A percentile compares a stretch with the other conserved stretches of the same genome.
These are phyloP conservation scores for Aurelia aurita complex sp. Pacific DNA, from an alignment of 30 jellyfish, hydroid and myxozoan species.

Conservation along the genomic window DNA sequence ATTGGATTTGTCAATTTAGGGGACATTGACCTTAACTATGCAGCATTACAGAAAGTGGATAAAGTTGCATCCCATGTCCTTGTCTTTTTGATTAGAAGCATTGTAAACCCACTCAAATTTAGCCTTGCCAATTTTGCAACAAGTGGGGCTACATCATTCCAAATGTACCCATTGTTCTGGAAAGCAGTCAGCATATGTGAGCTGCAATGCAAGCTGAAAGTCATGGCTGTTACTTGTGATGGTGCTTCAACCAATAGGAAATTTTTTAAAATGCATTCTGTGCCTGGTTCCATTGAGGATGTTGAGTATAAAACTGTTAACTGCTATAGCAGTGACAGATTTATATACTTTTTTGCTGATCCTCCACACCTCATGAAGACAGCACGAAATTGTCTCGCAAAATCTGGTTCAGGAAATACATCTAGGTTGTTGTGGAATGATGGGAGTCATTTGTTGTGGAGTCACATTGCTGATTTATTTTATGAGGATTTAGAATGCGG, in stretches of 20 bases:
- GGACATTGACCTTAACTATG: conserved; percentile 35
- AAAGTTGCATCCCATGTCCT: conserved; percentile 49
- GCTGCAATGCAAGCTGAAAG: conserved; percentile 19
- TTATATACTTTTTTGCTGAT: conserved; percentile 31
- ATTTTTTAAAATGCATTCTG: conserved; percentile 9
- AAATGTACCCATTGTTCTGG: conserved; percentile 43
- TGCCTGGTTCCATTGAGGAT: conserved; percentile 1
- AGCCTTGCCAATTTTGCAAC: conserved; percentile 73
- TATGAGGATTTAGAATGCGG: conserved; percentile 41
- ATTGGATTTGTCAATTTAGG: conserved; percentile 64
- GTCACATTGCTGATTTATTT: conserved; percentile 27
- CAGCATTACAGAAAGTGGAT: conserved; percentile 14
- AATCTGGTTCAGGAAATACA: conserved; percentile 30
- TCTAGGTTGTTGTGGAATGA: conserved; percentile 43
- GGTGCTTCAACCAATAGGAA: conserved; percentile 32
- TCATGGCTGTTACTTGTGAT: conserved; percentile 29
- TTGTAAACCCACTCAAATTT: conserved; percentile 45
- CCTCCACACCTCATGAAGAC: conserved; percentile 55
- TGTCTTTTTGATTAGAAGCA: conserved; percentile 53
- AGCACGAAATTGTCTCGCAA: conserved; percentile 39
- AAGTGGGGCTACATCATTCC: conserved; percentile 42
- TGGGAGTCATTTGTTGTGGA: conserved; percentile 23
- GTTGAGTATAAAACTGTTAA: conserved; percentile 7
- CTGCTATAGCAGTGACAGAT: not conserved
- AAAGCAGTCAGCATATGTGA: conserved; percentile 5